Base-by-base conservation (phyloP, 2,113 vertebrate genomes). In the Anhinga rufa region DNA sequence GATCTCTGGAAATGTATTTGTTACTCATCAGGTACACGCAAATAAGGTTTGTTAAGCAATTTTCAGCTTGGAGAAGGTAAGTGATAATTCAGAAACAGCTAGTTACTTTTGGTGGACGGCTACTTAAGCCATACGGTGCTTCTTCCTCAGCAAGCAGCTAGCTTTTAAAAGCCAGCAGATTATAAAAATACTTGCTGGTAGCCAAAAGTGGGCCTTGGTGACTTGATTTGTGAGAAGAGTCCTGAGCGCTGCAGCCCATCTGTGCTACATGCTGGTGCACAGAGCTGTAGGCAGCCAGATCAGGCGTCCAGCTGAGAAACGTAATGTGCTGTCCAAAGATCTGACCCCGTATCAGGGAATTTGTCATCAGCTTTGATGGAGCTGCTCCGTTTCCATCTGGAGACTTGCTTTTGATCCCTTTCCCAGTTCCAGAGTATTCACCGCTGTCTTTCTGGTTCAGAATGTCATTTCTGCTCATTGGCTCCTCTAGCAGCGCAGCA, bases 1-100 rank as follows among this genome's bases (percentile, higher is more conserved):
- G 74, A 71, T 74, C 75, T 80, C 92, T 95, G 91, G 72, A 93
- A 91, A 87, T 89, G 51, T 58, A 72, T 84, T 96, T 93, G 76
- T 92, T 94, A 68, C 57, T 96, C 92, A 92, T 92, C 95, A 93
- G 60, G 77, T 65, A 89, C 81, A 87, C 24, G 58, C 14, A 76
- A 95, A 31, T 70, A 82, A 82, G 57, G n/a, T 62, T 92, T 91
- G 83, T 86, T 87, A 91, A 79, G 86, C 88, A 69, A 79, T 92
- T 79, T 84, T 86, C 65, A 76, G 81, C 77, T 76, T 82, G 87
- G 69, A 85, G 80, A 88, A 84, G 22, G 42, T 64, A 79, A 90
- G 38, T 15, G 66, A 34, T 77, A 81, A 90, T 49, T 89, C 90
- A 78, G 57, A 91, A 92, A 91, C 10, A 82, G 87, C 70, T 82